Percentiles rank a stretch among this genome's conserved stretches.
These are phyloP conservation scores for Apotomis betuletana DNA, from an alignment of 2,888 invertebrate genomes.

Conservation along the genomic window DNA sequence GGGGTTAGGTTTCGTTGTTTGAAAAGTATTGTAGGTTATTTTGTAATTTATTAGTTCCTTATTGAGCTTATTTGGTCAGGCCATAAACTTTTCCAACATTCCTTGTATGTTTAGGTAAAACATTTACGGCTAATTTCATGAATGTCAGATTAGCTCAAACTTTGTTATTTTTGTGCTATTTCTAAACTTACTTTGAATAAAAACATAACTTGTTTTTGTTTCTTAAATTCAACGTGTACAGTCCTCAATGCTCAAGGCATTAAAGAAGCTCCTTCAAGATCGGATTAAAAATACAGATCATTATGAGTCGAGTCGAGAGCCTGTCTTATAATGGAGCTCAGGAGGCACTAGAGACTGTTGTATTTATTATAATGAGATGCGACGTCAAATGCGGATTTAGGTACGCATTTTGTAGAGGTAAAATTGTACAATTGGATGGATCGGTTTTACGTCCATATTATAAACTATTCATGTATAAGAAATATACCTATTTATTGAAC, in stretches of 20 bases:
- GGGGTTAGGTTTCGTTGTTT: conserved; percentile 7
- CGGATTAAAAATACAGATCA: conserved; percentile 32
- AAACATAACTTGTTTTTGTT: background rate
- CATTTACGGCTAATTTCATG: too few relatives aligned
- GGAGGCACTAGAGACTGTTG: conserved; percentile 19
- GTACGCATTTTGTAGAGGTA: background rate
- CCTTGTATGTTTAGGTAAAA: too few relatives aligned
- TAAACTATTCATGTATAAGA: too few relatives aligned
- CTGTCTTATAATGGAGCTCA: conserved; percentile 14
- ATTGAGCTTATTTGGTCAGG: too few relatives aligned
- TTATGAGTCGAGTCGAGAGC: conserved; percentile 28
- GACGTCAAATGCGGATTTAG: conserved; percentile 1
- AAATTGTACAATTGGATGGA: background rate
- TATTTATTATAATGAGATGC: conserved; percentile 33
- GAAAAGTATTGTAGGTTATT: background rate
- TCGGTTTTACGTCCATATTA: too few relatives aligned
- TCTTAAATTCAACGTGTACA: background rate
- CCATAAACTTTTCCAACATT: too few relatives aligned
- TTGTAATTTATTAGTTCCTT: background rate
- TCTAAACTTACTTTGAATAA: background rate
- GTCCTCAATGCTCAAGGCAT: background rate
- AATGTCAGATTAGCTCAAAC: too few relatives aligned
- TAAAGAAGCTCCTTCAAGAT: conserved; percentile 20
- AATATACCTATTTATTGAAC: too few relatives aligned
- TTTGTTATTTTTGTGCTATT: too few relatives aligned